Evolutionary conservation across 2,113 vertebrate genomes (phyloP), one percentile per base, ranked within the genome.

Genomic region (Ictidomys tridecemlineatus): DNA sequence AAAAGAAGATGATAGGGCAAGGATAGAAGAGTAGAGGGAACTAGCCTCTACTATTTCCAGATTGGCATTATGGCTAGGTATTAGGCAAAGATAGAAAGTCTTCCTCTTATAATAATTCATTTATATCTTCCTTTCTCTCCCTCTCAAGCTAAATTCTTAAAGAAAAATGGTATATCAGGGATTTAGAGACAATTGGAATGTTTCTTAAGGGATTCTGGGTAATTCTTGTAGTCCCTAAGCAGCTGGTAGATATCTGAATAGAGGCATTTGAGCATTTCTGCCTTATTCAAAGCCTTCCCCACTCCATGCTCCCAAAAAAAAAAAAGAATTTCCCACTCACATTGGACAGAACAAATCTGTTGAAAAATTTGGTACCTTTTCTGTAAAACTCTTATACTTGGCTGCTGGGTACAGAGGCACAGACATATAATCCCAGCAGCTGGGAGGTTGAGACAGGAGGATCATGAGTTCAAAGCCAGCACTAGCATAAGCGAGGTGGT

Each of bases 151-250:
- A 72, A 89, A 94, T 82, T 96, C 82, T 37, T 89, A 70, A 32
- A 89, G 85, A 94, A 85, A 94, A 89, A 93, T 67, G 79, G 70
- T 92, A 39, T 74, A 39, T 85, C 67, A 51, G 82, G 58, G 78
- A n/a, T n/a, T 91, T 89, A 63, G 85, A 83, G 89, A 86, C 63
- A 89, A 48, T 13, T 78, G 73, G 88, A 94, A 97, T 96, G 85
- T 56, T 82, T 56, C 78, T 74, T 65, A 85, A 12, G 95, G 96
- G 73, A 89, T 97, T 93, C 89, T 87, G 85, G 94, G 93, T 94
- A 28, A 67, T 83, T 95, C 82, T 94, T 88, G 1, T 14, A 56
- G 77, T 93, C 69, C 85, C 56, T 30, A 13, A 39, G n/a, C 73
- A 89, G 63, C 87, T 95, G 94, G 88, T 65, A 77, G 87, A 69